Evolutionary conservation across 2,797 vertebrate species (phyloP).

Genomic region (Sebastes diaconus): DNA sequence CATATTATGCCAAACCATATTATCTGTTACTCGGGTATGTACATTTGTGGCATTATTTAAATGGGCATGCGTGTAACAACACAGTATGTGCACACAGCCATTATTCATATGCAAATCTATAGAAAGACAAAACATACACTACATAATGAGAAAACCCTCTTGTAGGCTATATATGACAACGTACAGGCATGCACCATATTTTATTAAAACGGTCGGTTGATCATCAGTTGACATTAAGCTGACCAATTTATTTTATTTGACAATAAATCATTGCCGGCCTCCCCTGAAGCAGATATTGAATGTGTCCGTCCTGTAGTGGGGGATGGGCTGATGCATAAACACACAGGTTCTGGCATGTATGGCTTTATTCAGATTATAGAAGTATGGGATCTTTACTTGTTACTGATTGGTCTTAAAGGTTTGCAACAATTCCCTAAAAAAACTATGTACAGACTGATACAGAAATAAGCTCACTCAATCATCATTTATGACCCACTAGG

Average conservation of each 20-base stretch:
- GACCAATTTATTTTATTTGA: conserved; percentile 91
- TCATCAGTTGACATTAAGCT: conserved; percentile 86
- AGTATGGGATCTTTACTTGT: not conserved
- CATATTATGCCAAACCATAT: not conserved
- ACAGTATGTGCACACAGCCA: conserved; percentile 46
- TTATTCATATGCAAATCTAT: conserved; percentile 17
- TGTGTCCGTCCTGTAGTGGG: conserved; percentile 76
- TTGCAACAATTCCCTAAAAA: not conserved
- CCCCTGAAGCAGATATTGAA: conserved; percentile 85
- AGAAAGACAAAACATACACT: not conserved
- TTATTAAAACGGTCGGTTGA: conserved; percentile 79
- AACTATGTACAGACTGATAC: not conserved
- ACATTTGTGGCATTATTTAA: not conserved
- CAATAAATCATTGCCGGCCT: conserved; percentile 89
- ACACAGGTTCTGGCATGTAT: not conserved
- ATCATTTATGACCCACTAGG: not conserved
- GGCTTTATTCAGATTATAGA: not conserved
- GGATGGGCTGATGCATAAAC: conserved; percentile 67
- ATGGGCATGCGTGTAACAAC: not conserved
- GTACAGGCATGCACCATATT: conserved; percentile 5
- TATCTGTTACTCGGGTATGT: not conserved
- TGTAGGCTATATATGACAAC: not conserved
- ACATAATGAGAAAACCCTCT: not conserved
- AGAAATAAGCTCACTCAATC: not conserved
- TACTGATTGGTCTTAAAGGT: not conserved